Base-by-base conservation (phyloP, 1,140 invertebrate genomes). In the Leptinotarsa texana region DNA sequence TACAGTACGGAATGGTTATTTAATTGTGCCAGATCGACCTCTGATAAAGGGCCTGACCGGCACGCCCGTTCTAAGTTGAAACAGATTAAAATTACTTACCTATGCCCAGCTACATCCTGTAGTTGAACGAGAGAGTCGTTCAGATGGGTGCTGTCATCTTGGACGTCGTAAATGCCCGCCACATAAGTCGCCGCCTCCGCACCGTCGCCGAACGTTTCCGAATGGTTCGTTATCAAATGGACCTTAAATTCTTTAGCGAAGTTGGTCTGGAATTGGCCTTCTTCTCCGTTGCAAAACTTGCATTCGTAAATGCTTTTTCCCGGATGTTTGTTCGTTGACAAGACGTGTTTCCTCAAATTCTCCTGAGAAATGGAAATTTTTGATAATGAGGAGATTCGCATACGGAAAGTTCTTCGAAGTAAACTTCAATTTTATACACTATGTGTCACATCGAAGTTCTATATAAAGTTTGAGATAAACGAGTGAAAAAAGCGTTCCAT, bases 291-390 rank as follows among this genome's bases (percentile, higher is more conserved):
- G 81, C 93, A 94, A 65, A 87, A 85, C 27, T 87, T 86, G 82
- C 95, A 97, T 33, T 92, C 89, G 85, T 96, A 96, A 13, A 96
- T 89, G 73, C 85, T 90, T 80, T 92, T 89, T 4, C 93, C 94
- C 1, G 89, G 88, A 84, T 97, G 95, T 63, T 92, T 90, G 69
- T 88, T 91, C 3, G 93, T 94, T n/a, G 91, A 91, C 0, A 95
- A 83, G 4, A 95, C 90, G 85, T 97, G 95, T 81, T 96, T 96
- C 3, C 95, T 89, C 6, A 97, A 88, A 84, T 96, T 96, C 84
- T 96, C 95, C 91, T 95, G 87, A 18, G 86, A 86, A 82, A 18
- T 15, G n/a, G 51, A 65, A 13, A 65, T 65, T 24, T 65, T 65
- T 57, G 51, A 15, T 17, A 17, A 57, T 57, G 13, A 57, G 13